Evolutionary conservation across 2,888 invertebrate genomes (phyloP), one percentile per base, ranked within the genome.

Genomic region (Drosophila mimetica): DNA sequence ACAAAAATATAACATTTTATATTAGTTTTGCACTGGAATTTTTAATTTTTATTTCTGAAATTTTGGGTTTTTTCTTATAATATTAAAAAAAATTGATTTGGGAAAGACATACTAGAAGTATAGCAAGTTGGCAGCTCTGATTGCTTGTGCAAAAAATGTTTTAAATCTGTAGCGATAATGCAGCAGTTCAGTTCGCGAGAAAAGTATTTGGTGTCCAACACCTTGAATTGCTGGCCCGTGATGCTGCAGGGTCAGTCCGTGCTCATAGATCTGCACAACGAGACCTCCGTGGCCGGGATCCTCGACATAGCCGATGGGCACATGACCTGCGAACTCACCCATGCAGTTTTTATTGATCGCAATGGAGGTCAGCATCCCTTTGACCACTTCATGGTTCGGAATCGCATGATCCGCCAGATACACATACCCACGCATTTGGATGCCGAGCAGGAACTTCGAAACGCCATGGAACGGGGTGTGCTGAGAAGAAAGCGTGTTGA

Each of bases 231-330:
- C 18, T 53, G 91, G 36, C 91, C 92, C 1, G 53, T 87, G 1
- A 54, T 92, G 52, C 61, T 92, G 7, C 74, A 84, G 41, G 90
- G 89, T 2, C 77, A 88, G 28, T 53, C 89, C 0, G 88, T 91
- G n/a, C 71, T 92, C 7, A 89, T 92, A 11, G 91, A 92, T 76
- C 72, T 92, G 2, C 76, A 80, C 2, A 91, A 92, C 70, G 91
- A 91, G 52, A 90, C 90, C 8, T 90, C 91, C 0, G 89, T 91
- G 4, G 91, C 91, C 1, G 92, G 92, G 1, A 84, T 86, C 2
- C 75, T 92, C 5, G 77, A 79, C 5, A 70, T 73, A n/a, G 81
- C 89, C 2, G 92, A 92, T 60, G 91, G 91, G 0, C 86, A 83
- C 58, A 91, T 92, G 91, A 92, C 90, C 30, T 86, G 91, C 4